phyloP scores from a whole-genome alignment of 2,113 vertebrate species.

The Gavia stellata region DNA sequence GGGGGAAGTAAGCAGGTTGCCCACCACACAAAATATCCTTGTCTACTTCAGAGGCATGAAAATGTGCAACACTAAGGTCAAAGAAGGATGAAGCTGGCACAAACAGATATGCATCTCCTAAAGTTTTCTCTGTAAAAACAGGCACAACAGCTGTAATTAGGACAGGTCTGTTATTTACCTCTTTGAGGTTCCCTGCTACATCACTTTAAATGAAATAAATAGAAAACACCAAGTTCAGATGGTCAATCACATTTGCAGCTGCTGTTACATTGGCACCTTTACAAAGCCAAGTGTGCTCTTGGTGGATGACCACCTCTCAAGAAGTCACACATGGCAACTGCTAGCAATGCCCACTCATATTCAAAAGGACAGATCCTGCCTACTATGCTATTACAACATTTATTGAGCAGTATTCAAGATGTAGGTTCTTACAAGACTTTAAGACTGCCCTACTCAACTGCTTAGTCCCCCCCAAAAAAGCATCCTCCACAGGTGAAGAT shows the following conservation, averaged over 20 bases:
- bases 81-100: not conserved
- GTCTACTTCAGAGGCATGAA: not conserved
- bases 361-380: not conserved
- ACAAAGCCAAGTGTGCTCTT: not conserved
- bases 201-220: not conserved
- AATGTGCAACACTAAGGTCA: not conserved
- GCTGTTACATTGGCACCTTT: not conserved
- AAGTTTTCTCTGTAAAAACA: not conserved
- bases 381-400: not conserved
- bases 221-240: not conserved
- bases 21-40: not conserved
- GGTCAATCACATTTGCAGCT: not conserved
- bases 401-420: not conserved
- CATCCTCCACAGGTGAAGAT: not conserved
- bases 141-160: not conserved
- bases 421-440: not conserved
- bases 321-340: not conserved
- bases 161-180: not conserved
- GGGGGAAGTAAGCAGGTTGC: not conserved
- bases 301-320: not conserved
- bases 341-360: not conserved
- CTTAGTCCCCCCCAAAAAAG: not conserved
- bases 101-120: not conserved
- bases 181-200: not conserved
- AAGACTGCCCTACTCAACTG: not conserved